phyloP scores from a whole-genome alignment of 2,888 invertebrate species.

The Microctonus aethiopoides region DNA sequence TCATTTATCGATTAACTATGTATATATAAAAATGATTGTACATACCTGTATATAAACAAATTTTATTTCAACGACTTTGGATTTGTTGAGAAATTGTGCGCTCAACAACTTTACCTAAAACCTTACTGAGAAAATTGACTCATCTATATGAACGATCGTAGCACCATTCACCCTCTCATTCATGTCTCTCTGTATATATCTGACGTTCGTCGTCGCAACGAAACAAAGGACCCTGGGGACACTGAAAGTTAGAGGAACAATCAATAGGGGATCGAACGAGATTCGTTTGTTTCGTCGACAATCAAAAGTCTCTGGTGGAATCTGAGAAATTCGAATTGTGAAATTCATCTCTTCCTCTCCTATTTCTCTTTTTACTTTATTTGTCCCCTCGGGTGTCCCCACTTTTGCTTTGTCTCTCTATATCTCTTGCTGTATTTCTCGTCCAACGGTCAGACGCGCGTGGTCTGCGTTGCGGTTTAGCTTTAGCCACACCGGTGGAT shows the following conservation, averaged over 20 bases:
- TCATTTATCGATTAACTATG: not conserved
- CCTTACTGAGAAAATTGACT: not conserved
- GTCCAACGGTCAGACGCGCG: slow-evolving; percentile 37
- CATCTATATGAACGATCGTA: not conserved
- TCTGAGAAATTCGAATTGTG: slow-evolving; percentile 4
- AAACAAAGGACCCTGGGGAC: slow-evolving; percentile 14
- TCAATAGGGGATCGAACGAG: slow-evolving; percentile 14
- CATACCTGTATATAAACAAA: not conserved
- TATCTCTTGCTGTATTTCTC: slow-evolving; percentile 14
- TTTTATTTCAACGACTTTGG: slow-evolving; percentile 33
- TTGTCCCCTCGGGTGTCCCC: not conserved
- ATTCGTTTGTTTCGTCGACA: slow-evolving; percentile 17
- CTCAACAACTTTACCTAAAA: not conserved
- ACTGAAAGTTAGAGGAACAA: slow-evolving; percentile 4
- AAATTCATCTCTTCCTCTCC: not conserved
- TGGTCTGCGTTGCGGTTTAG: slow-evolving; percentile 40
- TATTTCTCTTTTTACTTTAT: not conserved
- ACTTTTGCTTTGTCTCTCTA: not conserved
- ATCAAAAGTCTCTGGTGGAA: slow-evolving; percentile 1
- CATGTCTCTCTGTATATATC: not conserved
- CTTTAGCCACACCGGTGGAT: slow-evolving; percentile 23
- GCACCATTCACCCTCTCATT: not conserved
- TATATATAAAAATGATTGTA: not conserved
- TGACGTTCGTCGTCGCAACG: not conserved
- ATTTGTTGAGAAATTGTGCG: slow-evolving; percentile 22